phyloP scores from a whole-genome alignment of 1,140 invertebrate genomes.

The Drosophila suzukii region DNA sequence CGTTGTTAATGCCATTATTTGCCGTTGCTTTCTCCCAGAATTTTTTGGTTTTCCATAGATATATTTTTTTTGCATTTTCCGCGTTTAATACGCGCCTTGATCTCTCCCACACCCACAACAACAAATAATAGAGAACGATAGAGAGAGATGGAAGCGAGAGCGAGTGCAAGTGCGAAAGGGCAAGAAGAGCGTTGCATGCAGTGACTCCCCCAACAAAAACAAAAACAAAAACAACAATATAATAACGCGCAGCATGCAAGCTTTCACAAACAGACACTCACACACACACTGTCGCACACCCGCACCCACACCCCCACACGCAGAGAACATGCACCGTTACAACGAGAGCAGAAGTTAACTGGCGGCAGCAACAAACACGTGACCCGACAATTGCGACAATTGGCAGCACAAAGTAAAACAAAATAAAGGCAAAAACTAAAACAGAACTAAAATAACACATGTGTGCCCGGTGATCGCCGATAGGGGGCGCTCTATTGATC shows the following conservation, averaged over 20 bases:
- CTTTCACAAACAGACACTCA: conserved; percentile 66
- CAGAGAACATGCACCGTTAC: conserved; percentile 72
- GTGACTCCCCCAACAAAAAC: conserved; percentile 60
- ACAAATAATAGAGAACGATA: background rate
- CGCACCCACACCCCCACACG: conserved; percentile 3
- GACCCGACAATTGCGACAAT: conserved; percentile 80
- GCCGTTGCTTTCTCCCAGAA: conserved; percentile 11
- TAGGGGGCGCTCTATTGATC: conserved; percentile 21
- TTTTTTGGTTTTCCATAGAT: conserved; percentile 17
- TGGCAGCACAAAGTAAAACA: conserved; percentile 61
- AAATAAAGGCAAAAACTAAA: conserved; percentile 32
- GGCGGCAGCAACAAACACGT: conserved; percentile 74
- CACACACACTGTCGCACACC: conserved; percentile 9
- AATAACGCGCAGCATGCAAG: conserved; percentile 78
- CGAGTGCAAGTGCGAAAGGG: background rate
- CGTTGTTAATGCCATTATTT: conserved; percentile 45
- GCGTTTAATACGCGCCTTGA: conserved; percentile 70
- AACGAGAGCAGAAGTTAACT: conserved; percentile 81
- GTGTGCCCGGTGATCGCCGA: conserved; percentile 12
- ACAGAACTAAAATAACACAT: conserved; percentile 30
- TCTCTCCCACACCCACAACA: conserved; percentile 73
- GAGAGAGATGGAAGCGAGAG: background rate
- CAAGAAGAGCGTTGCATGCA: conserved; percentile 63
- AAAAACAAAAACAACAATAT: conserved; percentile 35
- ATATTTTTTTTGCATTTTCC: conserved; percentile 47